Base-by-base conservation (phyloP, 1,140 invertebrate species). In the Rhyzopertha dominica region DNA sequence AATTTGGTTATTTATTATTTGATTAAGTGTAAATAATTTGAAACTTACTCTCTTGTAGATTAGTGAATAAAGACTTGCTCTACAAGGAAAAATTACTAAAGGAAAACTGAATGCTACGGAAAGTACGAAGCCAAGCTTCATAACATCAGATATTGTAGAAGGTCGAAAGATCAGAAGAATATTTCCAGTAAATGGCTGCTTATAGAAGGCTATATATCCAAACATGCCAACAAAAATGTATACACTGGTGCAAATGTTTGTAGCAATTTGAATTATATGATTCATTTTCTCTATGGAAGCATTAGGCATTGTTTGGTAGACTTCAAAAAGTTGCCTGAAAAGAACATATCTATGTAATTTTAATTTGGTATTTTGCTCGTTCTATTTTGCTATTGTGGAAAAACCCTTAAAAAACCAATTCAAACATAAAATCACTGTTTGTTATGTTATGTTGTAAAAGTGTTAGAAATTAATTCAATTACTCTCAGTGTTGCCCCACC, bases 51-150 rank as follows among this genome's bases (percentile, higher is more conserved):
- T 81, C 63, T 82, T 79, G 66, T 87, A 95, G 1, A 97, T 64
- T 34, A 98, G 76, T 0, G 93, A 98, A 71, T 95, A 88, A 3
- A 98, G 71, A 68, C 91, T 95, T 4, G 88, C 88, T 47, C 95
- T 72, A 66, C 94, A 97, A 7, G 95, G 95, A 72, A 96, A 98
- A 64, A 98, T 90, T 40, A 96, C 90, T 38, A 98, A 74, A 8
- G 95, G 95, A 73, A 98, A 96, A 66, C 91, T 95, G 59, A 96
- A 87, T 13, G 91, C 90, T 25, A 98, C 79, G 0, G 93, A 97
- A 31, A 96, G 72, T 1, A 98, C 85, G 75, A 98, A 98, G 19
- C 91, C 90, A 50, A 96, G 73, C 74, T 95, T 93, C 49, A 95
- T 91, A 19, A 89, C 72, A 69, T 93, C 85, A 51, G 87, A 90